phyloP scores from a whole-genome alignment of 2,888 invertebrate genomes.

The Omphaloscelis lunosa region DNA sequence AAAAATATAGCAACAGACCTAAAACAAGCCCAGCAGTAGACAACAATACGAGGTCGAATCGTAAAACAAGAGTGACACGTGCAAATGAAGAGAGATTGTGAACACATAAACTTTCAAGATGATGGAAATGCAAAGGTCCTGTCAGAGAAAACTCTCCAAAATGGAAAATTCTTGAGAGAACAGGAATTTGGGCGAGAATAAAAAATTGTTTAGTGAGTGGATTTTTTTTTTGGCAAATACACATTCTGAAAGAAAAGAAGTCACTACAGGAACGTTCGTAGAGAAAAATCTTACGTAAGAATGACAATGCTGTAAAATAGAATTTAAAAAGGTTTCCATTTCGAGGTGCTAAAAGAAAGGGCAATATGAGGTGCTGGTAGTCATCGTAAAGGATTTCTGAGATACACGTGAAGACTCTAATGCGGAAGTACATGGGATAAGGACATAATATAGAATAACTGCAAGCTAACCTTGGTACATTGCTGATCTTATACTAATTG shows the following conservation, averaged over 20 bases:
- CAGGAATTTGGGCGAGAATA: not conserved
- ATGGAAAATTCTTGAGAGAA: not conserved
- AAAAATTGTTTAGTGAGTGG: not conserved
- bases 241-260: slow-evolving; percentile 4
- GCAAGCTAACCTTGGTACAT: slow-evolving; percentile 17
- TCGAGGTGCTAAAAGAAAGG: not conserved
- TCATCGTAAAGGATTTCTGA: not conserved
- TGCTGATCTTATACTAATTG: slow-evolving; percentile 10
- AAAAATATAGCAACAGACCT: not conserved
- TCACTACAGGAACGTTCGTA: not conserved
- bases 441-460: slow-evolving; percentile 17
- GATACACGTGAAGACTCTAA: not conserved
- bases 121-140: slow-evolving; percentile 5
- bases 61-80: slow-evolving; percentile 53
- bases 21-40: slow-evolving; percentile 29
- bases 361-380: too few species aligned
- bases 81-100: slow-evolving; percentile 37
- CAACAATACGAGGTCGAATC: slow-evolving; percentile 20
- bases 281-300: not conserved
- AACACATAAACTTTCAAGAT: slow-evolving; percentile 34
- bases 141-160: slow-evolving; percentile 13
- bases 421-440: slow-evolving; percentile 16
- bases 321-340: not conserved
- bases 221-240: not conserved
- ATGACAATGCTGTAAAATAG: not conserved